Evolutionary conservation across 2,888 invertebrate genomes (phyloP), one percentile per base, ranked within the genome.

Genomic region (Hoplodrina blanda): DNA sequence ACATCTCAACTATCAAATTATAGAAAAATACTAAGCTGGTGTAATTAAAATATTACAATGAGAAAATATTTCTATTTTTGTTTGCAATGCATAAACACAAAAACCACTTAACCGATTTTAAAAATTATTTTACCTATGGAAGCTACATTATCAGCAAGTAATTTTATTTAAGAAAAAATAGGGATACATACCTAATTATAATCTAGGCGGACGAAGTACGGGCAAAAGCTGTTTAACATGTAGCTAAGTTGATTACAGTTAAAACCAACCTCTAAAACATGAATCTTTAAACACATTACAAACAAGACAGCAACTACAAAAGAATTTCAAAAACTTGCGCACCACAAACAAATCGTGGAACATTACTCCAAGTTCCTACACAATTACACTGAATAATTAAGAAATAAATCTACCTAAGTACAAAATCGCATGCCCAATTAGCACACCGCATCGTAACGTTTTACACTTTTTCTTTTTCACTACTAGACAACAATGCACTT

Each of bases 391-490:
- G 92, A 90, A 90, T 93, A 94, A 93, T 93, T 90, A 92, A 91
- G 88, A 88, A 88, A 92, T 93, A 94, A 93, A 93, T 94, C 91
- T 89, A 82, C 82, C 88, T 84, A 87, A 89, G 84, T 70, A 80
- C 74, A 76, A 84, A 82, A 84, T 85, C 84, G 81, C 79, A 69
- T 67, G 78, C 67, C 80, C 82, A 88, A 89, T 87, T 88, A 87
- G 82, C 76, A 74, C 67, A 66, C 80, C 85, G 83, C 81, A 80
- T 85, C 87, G 88, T 91, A 88, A 88, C 85, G 87, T 85, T 92
- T 91, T 91, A 91, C 88, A 91, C 86, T 92, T 91, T 80, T 93
- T 92, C 90, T 92, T 91, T 25, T 76, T 93, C 90, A 88, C 83
- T 77, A 65, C 33, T 55, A 78, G 64, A 76, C 53, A 69, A 61